These are phyloP conservation scores for Gasterosteus aculeatus DNA, from an alignment of 2,113 vertebrate genomes.

Conservation along the genomic window DNA sequence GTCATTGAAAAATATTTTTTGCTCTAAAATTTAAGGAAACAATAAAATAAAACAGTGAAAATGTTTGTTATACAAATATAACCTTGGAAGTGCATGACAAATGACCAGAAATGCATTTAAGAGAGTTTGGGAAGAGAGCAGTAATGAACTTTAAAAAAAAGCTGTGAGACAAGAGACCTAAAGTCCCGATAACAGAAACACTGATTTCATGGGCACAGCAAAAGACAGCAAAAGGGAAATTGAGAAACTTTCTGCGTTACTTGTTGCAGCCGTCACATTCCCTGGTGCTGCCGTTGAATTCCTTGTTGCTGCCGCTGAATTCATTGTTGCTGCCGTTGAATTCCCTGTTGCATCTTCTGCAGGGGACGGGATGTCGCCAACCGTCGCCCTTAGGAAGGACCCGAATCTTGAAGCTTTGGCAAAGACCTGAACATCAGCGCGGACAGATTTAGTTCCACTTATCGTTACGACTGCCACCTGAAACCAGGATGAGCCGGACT, in stretches of 20 bases:
- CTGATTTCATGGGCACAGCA: background rate
- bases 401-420: conserved; percentile 42
- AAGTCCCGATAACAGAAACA: conserved; percentile 12
- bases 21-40: too few species aligned
- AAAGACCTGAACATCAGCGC: conserved; percentile 50
- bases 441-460: conserved; percentile 13
- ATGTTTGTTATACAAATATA: background rate
- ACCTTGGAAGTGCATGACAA: background rate
- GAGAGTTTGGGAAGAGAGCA: background rate
- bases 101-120: conserved; percentile 12
- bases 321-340: too few species aligned
- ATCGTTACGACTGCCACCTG: conserved; percentile 44
- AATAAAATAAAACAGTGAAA: too few species aligned
- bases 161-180: background rate
- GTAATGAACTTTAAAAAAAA: background rate
- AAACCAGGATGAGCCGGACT: conserved; percentile 62
- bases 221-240: conserved; percentile 25
- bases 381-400: conserved; percentile 50
- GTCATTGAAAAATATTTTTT: background rate
- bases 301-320: too few species aligned
- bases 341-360: background rate
- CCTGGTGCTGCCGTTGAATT: too few species aligned
- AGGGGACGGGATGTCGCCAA: conserved; percentile 15
- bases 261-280: background rate
- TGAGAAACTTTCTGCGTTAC: conserved; percentile 12